Conservation (phyloP, 2,888 invertebrate species). For the Nymphalis polychloros region DNA sequence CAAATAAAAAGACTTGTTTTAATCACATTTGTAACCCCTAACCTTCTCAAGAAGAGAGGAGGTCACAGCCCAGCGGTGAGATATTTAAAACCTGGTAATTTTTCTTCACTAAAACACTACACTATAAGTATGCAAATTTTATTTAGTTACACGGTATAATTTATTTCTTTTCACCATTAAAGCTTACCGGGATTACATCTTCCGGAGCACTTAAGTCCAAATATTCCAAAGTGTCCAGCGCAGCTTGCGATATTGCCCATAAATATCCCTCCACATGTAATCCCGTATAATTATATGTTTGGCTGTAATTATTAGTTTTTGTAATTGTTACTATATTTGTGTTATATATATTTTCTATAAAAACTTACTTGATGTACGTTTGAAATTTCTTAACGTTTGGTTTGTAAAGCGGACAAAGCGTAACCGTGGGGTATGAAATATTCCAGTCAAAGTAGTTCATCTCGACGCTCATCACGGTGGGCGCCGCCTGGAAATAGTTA, state of each 20-base stretch:
- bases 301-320: conserved; percentile 15
- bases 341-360: not conserved
- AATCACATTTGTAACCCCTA: too few species aligned
- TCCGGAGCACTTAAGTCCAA: conserved; percentile 31
- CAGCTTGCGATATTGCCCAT: conserved; percentile 35
- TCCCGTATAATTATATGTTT: conserved; percentile 27
- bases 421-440: conserved; percentile 85
- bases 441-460: conserved; percentile 87
- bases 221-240: conserved; percentile 35
- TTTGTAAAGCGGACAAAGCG: conserved; percentile 84
- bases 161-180: not conserved
- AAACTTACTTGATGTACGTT: conserved; percentile 55
- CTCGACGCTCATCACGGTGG: conserved; percentile 87
- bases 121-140: not conserved
- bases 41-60: too few species aligned
- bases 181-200: conserved; percentile 27
- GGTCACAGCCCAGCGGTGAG: too few species aligned
- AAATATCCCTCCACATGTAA: conserved; percentile 27
- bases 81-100: too few species aligned
- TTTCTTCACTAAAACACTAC: not conserved
- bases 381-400: conserved; percentile 66
- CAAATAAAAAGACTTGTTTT: too few species aligned
- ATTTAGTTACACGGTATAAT: not conserved
- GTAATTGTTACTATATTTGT: not conserved
- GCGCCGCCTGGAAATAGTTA: conserved; percentile 74